Conservation (phyloP, 2,113 vertebrate genomes). For the Pao palembangensis region DNA sequence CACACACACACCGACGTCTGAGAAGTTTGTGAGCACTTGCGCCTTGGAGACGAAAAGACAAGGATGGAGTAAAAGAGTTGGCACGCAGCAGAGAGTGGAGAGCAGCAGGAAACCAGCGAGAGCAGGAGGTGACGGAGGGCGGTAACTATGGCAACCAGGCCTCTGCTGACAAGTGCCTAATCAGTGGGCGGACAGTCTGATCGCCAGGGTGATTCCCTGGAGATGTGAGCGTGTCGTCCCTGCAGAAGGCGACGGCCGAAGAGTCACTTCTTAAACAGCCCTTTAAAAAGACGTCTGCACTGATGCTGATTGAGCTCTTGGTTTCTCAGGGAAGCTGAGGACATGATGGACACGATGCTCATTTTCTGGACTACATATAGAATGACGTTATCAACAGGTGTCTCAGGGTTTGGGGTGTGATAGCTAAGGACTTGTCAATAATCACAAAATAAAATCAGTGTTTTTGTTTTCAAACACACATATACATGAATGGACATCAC, state of each 20-base stretch:
- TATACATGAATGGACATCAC: too few species aligned
- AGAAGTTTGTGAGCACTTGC: conserved; percentile 32
- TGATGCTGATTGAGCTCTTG: background rate
- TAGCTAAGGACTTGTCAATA: background rate
- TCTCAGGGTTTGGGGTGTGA: background rate
- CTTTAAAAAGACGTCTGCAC: background rate
- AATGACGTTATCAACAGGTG: too few species aligned
- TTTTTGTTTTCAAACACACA: too few species aligned
- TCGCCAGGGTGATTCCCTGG: conserved; percentile 43
- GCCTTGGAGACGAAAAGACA: conserved; percentile 46
- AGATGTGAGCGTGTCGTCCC: conserved; percentile 34
- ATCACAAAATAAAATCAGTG: too few species aligned
- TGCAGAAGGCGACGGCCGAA: conserved; percentile 25
- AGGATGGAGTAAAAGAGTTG: conserved; percentile 13
- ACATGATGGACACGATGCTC: too few species aligned
- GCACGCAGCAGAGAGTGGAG: conserved; percentile 33
- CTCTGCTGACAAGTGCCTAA: conserved; percentile 58
- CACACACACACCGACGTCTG: conserved; percentile 11
- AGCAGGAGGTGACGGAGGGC: conserved; percentile 52
- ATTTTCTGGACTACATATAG: too few species aligned
- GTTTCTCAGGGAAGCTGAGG: too few species aligned
- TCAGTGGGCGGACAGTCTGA: conserved; percentile 59
- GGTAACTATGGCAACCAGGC: conserved; percentile 66
- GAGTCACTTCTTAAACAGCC: conserved; percentile 16
- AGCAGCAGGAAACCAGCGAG: conserved; percentile 42